Evolutionary conservation across 2,113 vertebrate species (phyloP).

Genomic region (Tragelaphus imberbis): DNA sequence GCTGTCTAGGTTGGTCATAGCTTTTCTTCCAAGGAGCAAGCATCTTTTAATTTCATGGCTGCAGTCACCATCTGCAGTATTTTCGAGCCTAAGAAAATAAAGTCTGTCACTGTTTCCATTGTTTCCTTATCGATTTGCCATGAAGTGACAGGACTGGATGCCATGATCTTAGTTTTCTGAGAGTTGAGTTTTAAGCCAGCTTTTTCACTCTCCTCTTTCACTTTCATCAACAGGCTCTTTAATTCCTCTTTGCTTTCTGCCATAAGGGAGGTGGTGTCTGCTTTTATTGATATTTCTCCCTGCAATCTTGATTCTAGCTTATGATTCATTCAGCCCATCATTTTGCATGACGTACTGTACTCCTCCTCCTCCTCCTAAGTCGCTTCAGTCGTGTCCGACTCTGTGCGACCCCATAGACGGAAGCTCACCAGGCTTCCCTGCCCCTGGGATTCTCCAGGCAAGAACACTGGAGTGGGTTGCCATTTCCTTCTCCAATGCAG

Average conservation of each 20-base stretch:
- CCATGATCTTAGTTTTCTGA: background rate
- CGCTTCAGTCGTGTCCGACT: too few species aligned
- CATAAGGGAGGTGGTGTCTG: background rate
- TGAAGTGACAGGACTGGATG: background rate
- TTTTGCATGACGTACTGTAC: background rate
- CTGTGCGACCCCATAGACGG: too few species aligned
- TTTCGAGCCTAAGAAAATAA: background rate
- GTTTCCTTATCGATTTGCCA: background rate
- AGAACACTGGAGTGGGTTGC: too few species aligned
- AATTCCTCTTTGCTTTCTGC: background rate
- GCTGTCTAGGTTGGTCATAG: too few species aligned
- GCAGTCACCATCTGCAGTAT: background rate
- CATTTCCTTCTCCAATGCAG: too few species aligned
- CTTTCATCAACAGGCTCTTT: background rate
- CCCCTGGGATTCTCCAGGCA: too few species aligned
- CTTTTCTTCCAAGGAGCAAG: too few species aligned
- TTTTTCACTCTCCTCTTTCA: background rate
- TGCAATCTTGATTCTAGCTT: background rate
- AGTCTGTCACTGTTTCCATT: background rate
- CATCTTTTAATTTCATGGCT: background rate
- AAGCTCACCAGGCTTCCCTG: too few species aligned
- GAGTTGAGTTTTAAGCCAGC: background rate
- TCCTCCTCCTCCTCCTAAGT: too few species aligned
- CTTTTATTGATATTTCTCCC: background rate
- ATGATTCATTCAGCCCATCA: background rate